Percentiles rank a stretch among this genome's conserved stretches.
These are phyloP conservation scores for Neopelma chrysocephalum DNA, from an alignment of 2,797 vertebrate species.

Conservation along the genomic window DNA sequence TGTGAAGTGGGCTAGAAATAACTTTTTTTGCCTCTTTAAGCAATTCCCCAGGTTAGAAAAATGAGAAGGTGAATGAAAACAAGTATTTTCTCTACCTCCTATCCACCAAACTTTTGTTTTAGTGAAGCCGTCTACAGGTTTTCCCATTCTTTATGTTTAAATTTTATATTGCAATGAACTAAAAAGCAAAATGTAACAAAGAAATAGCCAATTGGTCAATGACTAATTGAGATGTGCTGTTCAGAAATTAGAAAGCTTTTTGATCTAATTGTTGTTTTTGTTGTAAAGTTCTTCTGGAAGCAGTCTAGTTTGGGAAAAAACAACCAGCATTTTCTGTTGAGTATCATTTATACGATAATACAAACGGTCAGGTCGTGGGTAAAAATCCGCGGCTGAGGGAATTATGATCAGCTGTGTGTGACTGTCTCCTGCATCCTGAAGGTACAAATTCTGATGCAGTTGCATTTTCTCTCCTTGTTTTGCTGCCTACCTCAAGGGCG, in stretches of 20 bases:
- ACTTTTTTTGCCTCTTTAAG: neutral
- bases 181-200: neutral
- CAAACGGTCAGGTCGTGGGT: fast-evolving
- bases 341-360: neutral
- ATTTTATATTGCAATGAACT: neutral
- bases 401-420: neutral
- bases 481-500: conserved; percentile 73
- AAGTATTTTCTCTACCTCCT: neutral
- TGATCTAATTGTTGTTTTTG: neutral
- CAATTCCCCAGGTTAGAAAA: neutral
- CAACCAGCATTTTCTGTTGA: neutral
- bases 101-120: neutral
- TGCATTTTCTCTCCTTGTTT: neutral
- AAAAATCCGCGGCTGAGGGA: neutral
- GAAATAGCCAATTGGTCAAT: neutral
- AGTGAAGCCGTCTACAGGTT: neutral
- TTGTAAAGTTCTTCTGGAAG: neutral
- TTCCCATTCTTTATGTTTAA: neutral
- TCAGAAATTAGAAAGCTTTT: neutral
- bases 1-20: neutral
- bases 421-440: neutral
- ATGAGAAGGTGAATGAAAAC: neutral
- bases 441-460: neutral
- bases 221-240: neutral
- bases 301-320: neutral